These are phyloP conservation scores for Epinephelus coioides DNA, from an alignment of 2,797 vertebrate species.

Conservation along the genomic window DNA sequence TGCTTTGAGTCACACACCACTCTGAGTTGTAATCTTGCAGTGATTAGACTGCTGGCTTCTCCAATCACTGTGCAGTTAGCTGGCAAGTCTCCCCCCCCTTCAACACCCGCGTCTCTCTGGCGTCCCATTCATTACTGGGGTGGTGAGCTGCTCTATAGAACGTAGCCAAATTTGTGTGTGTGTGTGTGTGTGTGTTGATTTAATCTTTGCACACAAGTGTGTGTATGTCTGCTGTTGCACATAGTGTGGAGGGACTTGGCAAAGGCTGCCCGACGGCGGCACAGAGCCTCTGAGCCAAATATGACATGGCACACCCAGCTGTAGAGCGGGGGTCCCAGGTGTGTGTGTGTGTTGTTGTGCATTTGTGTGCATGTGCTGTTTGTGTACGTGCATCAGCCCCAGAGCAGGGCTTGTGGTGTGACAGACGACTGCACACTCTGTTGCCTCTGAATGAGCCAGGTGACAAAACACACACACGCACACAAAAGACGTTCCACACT, in stretches of 20 bases:
- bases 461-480: slow-evolving; percentile 67
- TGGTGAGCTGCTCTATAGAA: slow-evolving; percentile 53
- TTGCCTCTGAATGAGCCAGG: slow-evolving; percentile 78
- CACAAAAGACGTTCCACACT: slow-evolving; percentile 42
- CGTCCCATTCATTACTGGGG: slow-evolving; percentile 57
- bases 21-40: slow-evolving; percentile 43
- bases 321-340: slow-evolving; percentile 60
- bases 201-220: slow-evolving; percentile 39
- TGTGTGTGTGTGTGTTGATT: slow-evolving; percentile 28
- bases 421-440: slow-evolving; percentile 66
- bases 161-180: slow-evolving; percentile 46
- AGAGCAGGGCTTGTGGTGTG: slow-evolving; percentile 45
- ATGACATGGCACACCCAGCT: slow-evolving; percentile 62
- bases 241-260: slow-evolving; percentile 55
- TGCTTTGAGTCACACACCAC: slow-evolving; percentile 18
- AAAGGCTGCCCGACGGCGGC: slow-evolving; percentile 41
- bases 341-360: slow-evolving; percentile 23
- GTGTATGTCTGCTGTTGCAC: slow-evolving; percentile 42
- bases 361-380: not conserved
- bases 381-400: slow-evolving; percentile 1
- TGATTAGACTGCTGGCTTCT: slow-evolving; percentile 39
- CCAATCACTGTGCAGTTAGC: slow-evolving; percentile 29
- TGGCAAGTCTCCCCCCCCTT: not conserved
- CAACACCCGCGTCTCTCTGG: slow-evolving; percentile 35
- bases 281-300: slow-evolving; percentile 64